Percentiles rank a stretch among this genome's conserved stretches.
Evolutionary conservation across 2,888 invertebrate species (phyloP).

Genomic region (Oscheius myriophilus): DNA sequence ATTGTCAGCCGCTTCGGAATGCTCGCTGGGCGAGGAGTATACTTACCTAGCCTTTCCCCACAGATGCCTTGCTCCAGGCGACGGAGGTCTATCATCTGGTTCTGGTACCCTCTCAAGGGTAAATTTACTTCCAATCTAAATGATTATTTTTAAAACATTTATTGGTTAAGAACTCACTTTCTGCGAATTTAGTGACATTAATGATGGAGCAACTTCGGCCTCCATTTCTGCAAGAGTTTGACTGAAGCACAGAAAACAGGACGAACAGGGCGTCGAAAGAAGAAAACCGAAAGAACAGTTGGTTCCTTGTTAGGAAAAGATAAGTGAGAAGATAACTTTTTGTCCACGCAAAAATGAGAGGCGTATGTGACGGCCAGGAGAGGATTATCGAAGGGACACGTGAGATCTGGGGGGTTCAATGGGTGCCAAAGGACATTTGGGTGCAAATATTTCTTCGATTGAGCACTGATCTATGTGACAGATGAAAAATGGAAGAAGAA

Average conservation of each 20-base stretch:
- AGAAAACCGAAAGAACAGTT: too few relatives aligned
- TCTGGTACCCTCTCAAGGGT: conserved; percentile 25
- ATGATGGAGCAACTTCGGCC: conserved; percentile 13
- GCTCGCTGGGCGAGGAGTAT: not conserved
- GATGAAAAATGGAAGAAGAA: too few relatives aligned
- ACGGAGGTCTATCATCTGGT: conserved; percentile 17
- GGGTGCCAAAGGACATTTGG: too few relatives aligned
- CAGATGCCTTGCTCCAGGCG: conserved; percentile 18
- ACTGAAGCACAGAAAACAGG: not conserved
- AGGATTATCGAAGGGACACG: too few relatives aligned
- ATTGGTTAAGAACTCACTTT: conserved; percentile 1
- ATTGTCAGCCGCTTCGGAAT: too few relatives aligned
- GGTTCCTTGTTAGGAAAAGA: too few relatives aligned
- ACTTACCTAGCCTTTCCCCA: conserved; percentile 23
- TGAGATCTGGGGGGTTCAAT: too few relatives aligned
- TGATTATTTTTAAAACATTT: not conserved
- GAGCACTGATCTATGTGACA: too few relatives aligned
- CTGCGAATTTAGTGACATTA: conserved; percentile 25
- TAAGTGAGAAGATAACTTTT: too few relatives aligned
- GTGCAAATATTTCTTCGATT: too few relatives aligned
- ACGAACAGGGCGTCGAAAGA: not conserved
- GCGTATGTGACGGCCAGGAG: too few relatives aligned
- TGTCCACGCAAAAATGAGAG: too few relatives aligned
- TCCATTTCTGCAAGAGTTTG: conserved; percentile 1
- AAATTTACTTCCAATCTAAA: conserved; percentile 30